Evolutionary conservation across 2,113 vertebrate species (phyloP).

Genomic region (Syrmaticus mikado): DNA sequence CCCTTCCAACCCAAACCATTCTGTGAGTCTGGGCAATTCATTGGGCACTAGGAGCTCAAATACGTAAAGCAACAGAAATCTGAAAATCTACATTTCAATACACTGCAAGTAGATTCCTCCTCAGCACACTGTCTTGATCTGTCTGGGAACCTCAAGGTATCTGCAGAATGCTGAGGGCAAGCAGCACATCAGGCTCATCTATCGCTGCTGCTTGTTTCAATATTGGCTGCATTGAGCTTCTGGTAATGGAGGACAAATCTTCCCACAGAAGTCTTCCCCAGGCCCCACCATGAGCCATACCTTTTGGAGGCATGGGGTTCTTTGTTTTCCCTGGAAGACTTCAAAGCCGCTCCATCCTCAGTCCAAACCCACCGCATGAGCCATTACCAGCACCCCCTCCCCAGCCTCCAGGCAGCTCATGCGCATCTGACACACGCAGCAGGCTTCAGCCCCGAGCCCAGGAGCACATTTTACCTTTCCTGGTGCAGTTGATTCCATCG

Average conservation of each 20-base stretch:
- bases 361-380: not conserved
- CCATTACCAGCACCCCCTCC: not conserved
- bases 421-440: not conserved
- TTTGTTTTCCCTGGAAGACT: not conserved
- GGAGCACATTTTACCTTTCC: constrained; percentile 76
- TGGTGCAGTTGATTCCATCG: constrained; percentile 84
- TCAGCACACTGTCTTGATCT: not conserved
- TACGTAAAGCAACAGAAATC: not conserved
- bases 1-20: no score
- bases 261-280: not conserved
- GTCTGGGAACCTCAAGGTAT: constrained; percentile 3
- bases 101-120: not conserved
- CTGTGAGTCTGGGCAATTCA: not conserved
- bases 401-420: not conserved
- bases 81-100: not conserved
- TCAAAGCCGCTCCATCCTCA: not conserved
- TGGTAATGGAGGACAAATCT: not conserved
- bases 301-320: not conserved
- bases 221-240: not conserved
- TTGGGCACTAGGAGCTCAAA: not conserved
- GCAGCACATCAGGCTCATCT: not conserved
- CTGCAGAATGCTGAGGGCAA: not conserved
- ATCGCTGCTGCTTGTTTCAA: not conserved
- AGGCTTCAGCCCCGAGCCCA: rapidly evolving
- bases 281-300: not conserved